A percentile compares a stretch with the other conserved stretches of the same genome.
Evolutionary conservation across 2,113 vertebrate species (phyloP).

Genomic region (Pardalotus punctatus): DNA sequence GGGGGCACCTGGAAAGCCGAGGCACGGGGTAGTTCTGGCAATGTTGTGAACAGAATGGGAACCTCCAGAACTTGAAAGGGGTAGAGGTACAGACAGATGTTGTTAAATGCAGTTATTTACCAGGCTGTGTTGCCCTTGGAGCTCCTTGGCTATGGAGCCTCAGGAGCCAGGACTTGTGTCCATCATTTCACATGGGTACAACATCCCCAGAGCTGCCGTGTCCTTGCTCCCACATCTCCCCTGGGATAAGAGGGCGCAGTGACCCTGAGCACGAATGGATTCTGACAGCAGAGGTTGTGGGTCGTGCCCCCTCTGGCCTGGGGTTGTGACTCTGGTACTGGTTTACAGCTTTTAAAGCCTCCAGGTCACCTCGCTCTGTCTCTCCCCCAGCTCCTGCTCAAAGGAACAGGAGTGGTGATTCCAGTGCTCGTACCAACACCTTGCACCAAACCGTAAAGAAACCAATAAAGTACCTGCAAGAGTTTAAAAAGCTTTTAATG

Average conservation of each 20-base stretch:
- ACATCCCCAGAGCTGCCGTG: background rate
- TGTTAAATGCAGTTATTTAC: background rate
- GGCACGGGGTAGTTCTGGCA: background rate
- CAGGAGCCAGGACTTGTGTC: background rate
- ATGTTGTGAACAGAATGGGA: background rate
- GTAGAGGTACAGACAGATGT: background rate
- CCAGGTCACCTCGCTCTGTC: background rate
- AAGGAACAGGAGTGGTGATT: background rate
- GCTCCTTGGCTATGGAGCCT: background rate
- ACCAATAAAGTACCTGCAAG: background rate
- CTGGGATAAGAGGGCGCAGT: background rate
- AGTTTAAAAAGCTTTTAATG: slow-evolving; percentile 57
- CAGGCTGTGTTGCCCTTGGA: background rate
- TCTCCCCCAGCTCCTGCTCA: background rate
- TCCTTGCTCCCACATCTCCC: background rate
- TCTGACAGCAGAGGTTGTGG: background rate
- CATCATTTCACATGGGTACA: background rate
- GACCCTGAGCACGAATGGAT: background rate
- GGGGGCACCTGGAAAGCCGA: background rate
- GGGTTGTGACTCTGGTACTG: background rate
- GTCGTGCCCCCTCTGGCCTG: background rate
- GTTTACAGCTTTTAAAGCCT: background rate
- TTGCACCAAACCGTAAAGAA: background rate
- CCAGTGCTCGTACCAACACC: background rate
- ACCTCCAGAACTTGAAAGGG: background rate